A percentile compares a stretch with the other conserved stretches of the same genome.
phyloP scores from a whole-genome alignment of 2,113 vertebrate species.

The Apus apus region DNA sequence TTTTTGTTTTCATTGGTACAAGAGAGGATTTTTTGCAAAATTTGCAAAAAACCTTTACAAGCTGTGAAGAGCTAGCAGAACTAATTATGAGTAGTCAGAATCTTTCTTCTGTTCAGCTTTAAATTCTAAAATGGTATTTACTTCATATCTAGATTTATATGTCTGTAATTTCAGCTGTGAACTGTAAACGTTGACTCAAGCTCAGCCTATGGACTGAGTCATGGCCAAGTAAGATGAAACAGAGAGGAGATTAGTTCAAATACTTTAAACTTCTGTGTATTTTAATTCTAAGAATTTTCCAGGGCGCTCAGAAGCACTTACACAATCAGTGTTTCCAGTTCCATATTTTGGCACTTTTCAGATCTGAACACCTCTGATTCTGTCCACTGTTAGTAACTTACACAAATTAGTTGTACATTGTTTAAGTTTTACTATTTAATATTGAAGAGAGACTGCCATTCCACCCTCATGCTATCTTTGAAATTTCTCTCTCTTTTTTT shows the following conservation, averaged over 20 bases:
- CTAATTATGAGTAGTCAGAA: neutral
- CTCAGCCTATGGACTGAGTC: neutral
- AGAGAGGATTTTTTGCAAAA: neutral
- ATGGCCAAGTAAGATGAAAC: neutral
- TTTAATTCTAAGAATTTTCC: slow-evolving; percentile 16
- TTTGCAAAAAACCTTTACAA: neutral
- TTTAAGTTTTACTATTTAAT: slow-evolving; percentile 3
- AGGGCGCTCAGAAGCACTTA: neutral
- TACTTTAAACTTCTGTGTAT: neutral
- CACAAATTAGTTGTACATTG: neutral
- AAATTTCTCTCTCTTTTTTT: neutral
- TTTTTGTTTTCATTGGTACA: neutral
- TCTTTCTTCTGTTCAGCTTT: neutral
- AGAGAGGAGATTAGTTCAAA: neutral
- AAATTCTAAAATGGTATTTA: neutral
- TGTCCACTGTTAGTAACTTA: neutral
- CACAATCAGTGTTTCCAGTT: neutral
- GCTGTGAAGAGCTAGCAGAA: neutral
- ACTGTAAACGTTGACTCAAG: neutral
- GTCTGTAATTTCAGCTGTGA: neutral
- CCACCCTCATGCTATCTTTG: neutral
- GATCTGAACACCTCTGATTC: neutral
- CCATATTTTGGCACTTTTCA: neutral
- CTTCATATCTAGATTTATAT: neutral
- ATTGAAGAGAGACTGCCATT: neutral